Evolutionary conservation across 1,140 invertebrate species (phyloP).

Genomic region (Lordiphosa stackelbergi): DNA sequence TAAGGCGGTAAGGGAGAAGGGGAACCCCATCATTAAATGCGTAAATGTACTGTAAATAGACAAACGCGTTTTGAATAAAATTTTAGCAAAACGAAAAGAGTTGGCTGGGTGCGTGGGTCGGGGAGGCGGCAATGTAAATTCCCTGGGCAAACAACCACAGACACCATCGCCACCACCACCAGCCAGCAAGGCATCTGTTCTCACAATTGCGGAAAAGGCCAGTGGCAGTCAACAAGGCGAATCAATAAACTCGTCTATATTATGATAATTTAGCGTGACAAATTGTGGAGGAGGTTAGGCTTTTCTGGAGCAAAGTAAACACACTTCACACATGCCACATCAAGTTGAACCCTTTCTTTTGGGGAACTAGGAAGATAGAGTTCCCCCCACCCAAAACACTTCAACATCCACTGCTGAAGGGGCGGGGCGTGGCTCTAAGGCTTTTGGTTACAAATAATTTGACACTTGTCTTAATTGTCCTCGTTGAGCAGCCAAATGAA

Average conservation of each 20-base stretch:
- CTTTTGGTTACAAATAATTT: conserved; percentile 58
- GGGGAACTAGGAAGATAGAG: not conserved
- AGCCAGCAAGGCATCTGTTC: conserved; percentile 41
- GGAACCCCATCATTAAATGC: conserved; percentile 71
- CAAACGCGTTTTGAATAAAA: conserved; percentile 74
- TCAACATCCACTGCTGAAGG: not conserved
- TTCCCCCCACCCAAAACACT: not conserved
- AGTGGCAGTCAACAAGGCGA: conserved; percentile 62
- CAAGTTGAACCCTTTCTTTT: conserved; percentile 36
- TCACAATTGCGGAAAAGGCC: conserved; percentile 37
- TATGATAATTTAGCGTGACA: conserved; percentile 68
- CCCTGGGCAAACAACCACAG: conserved; percentile 51
- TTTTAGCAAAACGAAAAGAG: conserved; percentile 52
- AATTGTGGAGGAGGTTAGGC: conserved; percentile 36
- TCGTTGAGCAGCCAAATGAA: conserved; percentile 24
- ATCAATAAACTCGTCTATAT: conserved; percentile 63
- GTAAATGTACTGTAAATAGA: conserved; percentile 75
- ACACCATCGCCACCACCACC: conserved; percentile 4
- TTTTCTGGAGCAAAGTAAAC: conserved; percentile 66
- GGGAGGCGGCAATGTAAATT: conserved; percentile 52
- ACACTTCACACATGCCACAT: conserved; percentile 63
- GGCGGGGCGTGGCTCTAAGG: conserved; percentile 24
- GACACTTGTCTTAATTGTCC: conserved; percentile 70
- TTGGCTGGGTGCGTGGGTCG: conserved; percentile 23
- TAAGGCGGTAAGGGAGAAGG: not conserved